Evolutionary conservation across 2,888 invertebrate genomes (phyloP), one percentile per base, ranked within the genome.

Genomic region (Noctuana brunneofusca): DNA sequence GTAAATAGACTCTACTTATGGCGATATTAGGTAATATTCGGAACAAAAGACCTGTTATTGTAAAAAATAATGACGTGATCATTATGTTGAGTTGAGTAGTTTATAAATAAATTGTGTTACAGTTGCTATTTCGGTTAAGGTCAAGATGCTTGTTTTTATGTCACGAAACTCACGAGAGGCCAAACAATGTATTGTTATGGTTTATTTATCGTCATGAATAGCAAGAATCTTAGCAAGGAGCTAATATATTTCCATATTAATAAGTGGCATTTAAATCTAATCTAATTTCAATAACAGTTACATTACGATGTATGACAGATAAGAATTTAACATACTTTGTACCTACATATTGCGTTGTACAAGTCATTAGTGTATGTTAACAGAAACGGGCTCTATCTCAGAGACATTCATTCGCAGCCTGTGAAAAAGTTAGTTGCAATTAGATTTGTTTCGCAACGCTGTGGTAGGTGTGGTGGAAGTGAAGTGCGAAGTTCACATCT

Each of bases 401-500:
- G 30, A 22, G 52, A 43, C 58, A 43, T 20, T 58, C 52, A 14
- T 49, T 24, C 24, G 16, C 20, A 52, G 41, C 8, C 52, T 52
- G 58, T 58, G 58, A 58, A 58, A 58, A 50, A 38, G 53, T 38
- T 38, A 24, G 30, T 38, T 59, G 18, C 43, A 52, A 59, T 59
- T 59, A 59, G 27, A 58, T 30, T 41, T 16, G 24, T 60, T 53
- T 54, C 35, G 60, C 22, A 48, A 54, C 35, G 60, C 24, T 48
- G 22, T 30, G 32, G 20, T 54, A n/a, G 35, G 4, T 35, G 53
- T 60, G 27, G 49, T 58, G 58, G 24, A 14, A 58, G 49, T 48
- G 30, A 52, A 43, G 60, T 60, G 46, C 24, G 60, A 60, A 60
- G 54, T 60, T 60, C 53, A 30, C 30, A 38, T 38, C 46, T 53